phyloP scores from a whole-genome alignment of 2,888 invertebrate genomes.

The Pammene fasciana region DNA sequence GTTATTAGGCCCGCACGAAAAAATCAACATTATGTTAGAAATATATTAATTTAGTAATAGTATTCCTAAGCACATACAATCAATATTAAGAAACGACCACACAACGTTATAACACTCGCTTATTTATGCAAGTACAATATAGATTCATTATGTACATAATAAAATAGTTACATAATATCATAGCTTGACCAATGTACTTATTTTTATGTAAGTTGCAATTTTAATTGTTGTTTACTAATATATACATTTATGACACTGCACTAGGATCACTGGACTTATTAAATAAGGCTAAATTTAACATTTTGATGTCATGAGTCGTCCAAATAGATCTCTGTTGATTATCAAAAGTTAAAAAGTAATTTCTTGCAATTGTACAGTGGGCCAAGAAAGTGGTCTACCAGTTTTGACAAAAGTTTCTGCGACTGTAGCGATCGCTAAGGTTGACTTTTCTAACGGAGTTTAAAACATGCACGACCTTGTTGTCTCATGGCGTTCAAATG shows the following conservation, averaged over 20 bases:
- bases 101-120: conserved; percentile 24
- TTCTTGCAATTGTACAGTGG: conserved; percentile 6
- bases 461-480: too few species aligned
- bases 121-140: conserved; percentile 35
- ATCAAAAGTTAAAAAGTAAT: background rate
- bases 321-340: background rate
- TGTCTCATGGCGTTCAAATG: too few species aligned
- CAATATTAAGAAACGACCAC: conserved; percentile 7
- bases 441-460: too few species aligned
- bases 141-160: conserved; percentile 25
- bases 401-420: too few species aligned
- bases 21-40: conserved; percentile 3
- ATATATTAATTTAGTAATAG: background rate
- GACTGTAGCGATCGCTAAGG: too few species aligned
- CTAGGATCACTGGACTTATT: background rate
- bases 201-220: conserved; percentile 16
- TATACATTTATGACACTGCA: background rate
- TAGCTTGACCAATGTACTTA: conserved; percentile 27
- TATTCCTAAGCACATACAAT: background rate
- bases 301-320: background rate
- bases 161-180: conserved; percentile 6
- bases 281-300: background rate
- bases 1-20: background rate
- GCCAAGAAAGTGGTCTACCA: too few species aligned
- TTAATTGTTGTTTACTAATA: conserved; percentile 18